Percentiles rank a stretch among this genome's conserved stretches.
phyloP scores from a whole-genome alignment of 2,113 vertebrate species.

The Todiramphus saurophagus region DNA sequence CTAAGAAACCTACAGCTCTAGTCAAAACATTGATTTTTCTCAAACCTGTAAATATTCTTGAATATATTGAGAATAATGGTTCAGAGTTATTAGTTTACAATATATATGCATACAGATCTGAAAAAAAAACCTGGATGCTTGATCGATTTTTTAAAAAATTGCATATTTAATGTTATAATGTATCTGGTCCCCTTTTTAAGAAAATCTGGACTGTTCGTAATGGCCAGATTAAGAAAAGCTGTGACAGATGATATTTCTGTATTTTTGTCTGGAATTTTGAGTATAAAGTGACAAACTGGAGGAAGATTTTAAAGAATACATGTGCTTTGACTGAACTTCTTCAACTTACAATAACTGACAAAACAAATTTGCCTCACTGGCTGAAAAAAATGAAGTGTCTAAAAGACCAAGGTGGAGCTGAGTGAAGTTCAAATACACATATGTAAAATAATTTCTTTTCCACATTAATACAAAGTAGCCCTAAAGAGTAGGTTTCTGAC shows the following conservation, averaged over 20 bases:
- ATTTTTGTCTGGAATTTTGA: background rate
- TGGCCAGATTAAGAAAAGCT: background rate
- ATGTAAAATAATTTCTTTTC: background rate
- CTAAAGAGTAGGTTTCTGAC: background rate
- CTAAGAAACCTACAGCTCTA: background rate
- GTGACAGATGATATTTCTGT: background rate
- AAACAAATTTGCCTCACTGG: background rate
- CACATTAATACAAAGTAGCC: background rate
- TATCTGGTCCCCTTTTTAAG: background rate
- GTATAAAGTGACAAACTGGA: background rate
- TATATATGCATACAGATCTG: background rate
- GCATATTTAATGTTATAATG: background rate
- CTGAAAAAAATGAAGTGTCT: background rate
- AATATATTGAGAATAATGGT: background rate
- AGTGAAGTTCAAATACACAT: background rate
- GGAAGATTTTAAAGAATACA: background rate
- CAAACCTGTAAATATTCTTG: background rate
- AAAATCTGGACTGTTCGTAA: background rate
- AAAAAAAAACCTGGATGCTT: background rate
- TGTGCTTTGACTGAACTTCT: background rate
- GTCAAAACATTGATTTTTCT: background rate
- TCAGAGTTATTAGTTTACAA: background rate
- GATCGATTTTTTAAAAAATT: background rate
- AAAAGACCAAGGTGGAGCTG: background rate
- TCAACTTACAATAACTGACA: background rate